phyloP scores from a whole-genome alignment of 2,797 vertebrate species.

The Octomys mimax region DNA sequence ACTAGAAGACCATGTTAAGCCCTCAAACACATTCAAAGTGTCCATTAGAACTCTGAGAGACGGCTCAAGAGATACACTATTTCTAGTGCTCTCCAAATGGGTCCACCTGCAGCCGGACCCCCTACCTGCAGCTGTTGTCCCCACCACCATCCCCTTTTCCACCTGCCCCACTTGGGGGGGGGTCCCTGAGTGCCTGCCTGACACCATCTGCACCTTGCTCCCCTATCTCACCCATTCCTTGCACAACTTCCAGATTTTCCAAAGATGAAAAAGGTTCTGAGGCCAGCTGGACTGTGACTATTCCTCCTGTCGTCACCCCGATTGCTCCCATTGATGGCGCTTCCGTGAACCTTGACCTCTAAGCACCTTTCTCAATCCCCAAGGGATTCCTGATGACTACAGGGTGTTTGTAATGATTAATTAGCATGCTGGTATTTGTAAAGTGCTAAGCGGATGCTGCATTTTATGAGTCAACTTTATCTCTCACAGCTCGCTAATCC shows the following conservation, averaged over 20 bases:
- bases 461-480: conserved; percentile 24
- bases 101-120: neutral
- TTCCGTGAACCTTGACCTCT: conserved; percentile 7
- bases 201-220: neutral
- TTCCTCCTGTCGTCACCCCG: neutral
- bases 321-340: neutral
- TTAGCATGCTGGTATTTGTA: conserved; percentile 8
- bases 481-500: neutral
- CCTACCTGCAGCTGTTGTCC: neutral
- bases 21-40: neutral
- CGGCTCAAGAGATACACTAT: neutral
- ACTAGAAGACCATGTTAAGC: neutral
- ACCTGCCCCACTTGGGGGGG: neutral
- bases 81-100: neutral
- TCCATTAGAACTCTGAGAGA: conserved; percentile 18
- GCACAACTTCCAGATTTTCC: neutral
- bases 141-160: neutral
- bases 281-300: neutral
- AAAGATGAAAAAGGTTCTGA: neutral
- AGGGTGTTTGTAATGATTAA: conserved; percentile 20
- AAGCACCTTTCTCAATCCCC: conserved; percentile 9
- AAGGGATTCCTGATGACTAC: conserved; percentile 8
- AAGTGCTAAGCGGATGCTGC: neutral
- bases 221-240: neutral
- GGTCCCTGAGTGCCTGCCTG: neutral